These are phyloP conservation scores for Urocolius indicus DNA, from an alignment of 2,113 vertebrate genomes.

Conservation along the genomic window DNA sequence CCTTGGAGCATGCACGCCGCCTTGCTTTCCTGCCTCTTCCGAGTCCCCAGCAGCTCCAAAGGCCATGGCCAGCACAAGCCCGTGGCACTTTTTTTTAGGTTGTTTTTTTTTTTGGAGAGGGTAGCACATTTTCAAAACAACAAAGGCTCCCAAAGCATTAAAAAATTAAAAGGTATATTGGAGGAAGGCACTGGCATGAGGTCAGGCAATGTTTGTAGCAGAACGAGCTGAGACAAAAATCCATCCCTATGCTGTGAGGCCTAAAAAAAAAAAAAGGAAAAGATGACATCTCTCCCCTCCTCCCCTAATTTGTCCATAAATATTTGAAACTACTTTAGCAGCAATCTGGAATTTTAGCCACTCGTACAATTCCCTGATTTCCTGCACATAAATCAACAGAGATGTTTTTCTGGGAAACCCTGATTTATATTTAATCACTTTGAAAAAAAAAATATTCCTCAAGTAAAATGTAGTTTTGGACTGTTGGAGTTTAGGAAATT, in stretches of 20 bases:
- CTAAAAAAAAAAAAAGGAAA: not conserved
- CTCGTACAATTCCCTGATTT: not conserved
- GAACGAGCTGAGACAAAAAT: conserved; percentile 3
- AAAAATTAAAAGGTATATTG: not conserved
- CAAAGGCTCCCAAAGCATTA: not conserved
- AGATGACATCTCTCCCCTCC: not conserved
- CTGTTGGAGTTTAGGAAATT: not conserved
- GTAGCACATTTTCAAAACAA: not conserved
- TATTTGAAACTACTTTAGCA: conserved; percentile 44
- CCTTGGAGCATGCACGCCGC: not conserved
- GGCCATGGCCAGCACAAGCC: not conserved
- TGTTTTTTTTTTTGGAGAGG: not conserved
- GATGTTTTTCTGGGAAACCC: not conserved
- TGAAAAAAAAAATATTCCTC: not conserved
- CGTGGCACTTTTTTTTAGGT: not conserved
- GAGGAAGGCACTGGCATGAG: not conserved
- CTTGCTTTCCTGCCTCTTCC: not conserved
- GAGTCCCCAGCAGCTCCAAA: not conserved
- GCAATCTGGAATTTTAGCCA: conserved; percentile 35
- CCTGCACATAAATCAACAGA: not conserved
- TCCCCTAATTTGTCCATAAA: conserved; percentile 17
- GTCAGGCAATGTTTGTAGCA: conserved; percentile 1
- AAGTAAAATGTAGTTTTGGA: not conserved
- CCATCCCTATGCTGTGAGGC: not conserved
- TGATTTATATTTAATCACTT: not conserved